Conservation (phyloP, 2,797 vertebrate genomes). For the Cuculus canorus region DNA sequence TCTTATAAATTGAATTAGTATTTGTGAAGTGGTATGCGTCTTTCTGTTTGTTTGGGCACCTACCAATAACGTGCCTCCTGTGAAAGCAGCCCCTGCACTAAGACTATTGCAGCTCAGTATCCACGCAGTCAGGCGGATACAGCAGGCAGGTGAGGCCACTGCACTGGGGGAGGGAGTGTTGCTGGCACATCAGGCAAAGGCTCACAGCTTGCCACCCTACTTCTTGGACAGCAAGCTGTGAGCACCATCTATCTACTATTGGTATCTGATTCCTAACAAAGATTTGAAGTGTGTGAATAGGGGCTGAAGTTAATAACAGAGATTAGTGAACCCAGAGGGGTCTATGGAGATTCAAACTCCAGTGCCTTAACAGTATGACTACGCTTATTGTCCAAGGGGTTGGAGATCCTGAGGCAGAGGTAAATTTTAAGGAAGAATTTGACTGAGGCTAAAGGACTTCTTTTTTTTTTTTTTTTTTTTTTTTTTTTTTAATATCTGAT, state of each 20-base stretch:
- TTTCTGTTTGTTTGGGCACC: not conserved
- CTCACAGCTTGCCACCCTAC: not conserved
- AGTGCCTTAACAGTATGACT: not conserved
- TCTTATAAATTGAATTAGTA: not conserved
- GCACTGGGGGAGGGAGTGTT: not conserved
- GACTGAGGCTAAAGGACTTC: not conserved
- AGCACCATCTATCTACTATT: too few species aligned
- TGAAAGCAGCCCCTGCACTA: not conserved
- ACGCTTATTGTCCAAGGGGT: not conserved
- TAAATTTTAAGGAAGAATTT: not conserved
- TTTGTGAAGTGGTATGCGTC: not conserved
- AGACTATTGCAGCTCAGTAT: not conserved
- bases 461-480: too few species aligned
- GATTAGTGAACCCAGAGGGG: not conserved
- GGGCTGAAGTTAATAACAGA: not conserved
- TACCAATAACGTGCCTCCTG: fast-evolving
- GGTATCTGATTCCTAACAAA: not conserved
- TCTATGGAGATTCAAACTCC: not conserved
- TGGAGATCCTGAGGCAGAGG: not conserved
- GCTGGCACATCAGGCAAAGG: not conserved
- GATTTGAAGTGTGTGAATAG: not conserved
- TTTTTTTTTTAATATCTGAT: not conserved
- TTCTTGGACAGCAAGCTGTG: too few species aligned
- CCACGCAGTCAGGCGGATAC: not conserved
- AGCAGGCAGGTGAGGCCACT: not conserved